Percentiles rank a stretch among this genome's conserved stretches.
Evolutionary conservation across 2,797 vertebrate genomes (phyloP).

Genomic region (Catostomus latipinnis): DNA sequence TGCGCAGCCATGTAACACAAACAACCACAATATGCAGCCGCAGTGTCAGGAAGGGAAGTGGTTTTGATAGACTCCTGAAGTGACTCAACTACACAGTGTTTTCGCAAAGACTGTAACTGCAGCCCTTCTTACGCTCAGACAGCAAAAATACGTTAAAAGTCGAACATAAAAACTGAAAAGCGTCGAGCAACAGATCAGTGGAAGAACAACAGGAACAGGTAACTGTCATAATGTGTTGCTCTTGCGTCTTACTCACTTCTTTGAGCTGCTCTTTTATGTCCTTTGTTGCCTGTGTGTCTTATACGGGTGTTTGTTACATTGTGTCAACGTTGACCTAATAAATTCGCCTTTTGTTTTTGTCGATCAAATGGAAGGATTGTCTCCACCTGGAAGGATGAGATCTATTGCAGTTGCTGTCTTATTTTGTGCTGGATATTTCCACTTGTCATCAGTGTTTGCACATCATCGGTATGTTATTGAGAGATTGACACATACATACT

Average conservation of each 20-base stretch:
- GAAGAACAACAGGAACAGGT: slow-evolving; percentile 1
- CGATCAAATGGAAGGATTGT: not conserved
- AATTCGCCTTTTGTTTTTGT: too few species aligned
- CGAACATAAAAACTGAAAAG: not conserved
- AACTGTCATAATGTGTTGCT: not conserved
- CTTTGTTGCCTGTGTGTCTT: too few species aligned
- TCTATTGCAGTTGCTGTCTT: slow-evolving; percentile 19
- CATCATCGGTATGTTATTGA: slow-evolving; percentile 15
- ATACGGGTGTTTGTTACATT: too few species aligned
- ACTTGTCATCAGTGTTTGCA: not conserved
- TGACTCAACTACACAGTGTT: not conserved
- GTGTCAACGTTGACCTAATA: too few species aligned
- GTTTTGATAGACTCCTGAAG: not conserved
- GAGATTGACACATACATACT: not conserved
- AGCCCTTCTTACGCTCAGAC: not conserved
- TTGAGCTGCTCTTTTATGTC: not conserved
- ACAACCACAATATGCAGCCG: not conserved
- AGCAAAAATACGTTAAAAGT: not conserved
- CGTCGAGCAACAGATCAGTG: not conserved
- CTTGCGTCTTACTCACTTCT: too few species aligned
- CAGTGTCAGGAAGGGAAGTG: slow-evolving; percentile 4
- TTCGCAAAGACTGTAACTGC: not conserved
- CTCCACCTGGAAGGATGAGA: slow-evolving; percentile 42
- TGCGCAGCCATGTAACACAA: not conserved
- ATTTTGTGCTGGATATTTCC: slow-evolving; percentile 51